Conservation (phyloP, 2,113 vertebrate species). For the Pongo pygmaeus region DNA sequence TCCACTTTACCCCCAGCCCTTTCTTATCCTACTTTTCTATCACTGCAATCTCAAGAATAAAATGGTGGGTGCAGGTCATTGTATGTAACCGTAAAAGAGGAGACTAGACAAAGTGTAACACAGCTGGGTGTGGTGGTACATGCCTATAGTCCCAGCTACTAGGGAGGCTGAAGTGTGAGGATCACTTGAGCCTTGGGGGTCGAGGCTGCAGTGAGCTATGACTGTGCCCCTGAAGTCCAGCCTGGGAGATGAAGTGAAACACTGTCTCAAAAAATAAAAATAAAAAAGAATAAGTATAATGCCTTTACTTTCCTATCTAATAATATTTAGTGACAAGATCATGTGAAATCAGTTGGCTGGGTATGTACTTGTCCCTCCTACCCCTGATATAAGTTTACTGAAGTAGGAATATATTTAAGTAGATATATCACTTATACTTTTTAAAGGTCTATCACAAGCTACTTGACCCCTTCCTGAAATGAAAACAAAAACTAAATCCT, state of each 20-base stretch:
- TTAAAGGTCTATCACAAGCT: background rate
- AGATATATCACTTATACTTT: background rate
- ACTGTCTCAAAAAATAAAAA: too few relatives aligned
- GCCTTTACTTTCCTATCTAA: background rate
- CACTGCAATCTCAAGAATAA: background rate
- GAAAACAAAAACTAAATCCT: conserved; percentile 29
- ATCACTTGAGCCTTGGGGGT: too few relatives aligned
- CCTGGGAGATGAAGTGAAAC: too few relatives aligned
- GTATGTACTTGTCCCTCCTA: background rate
- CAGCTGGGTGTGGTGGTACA: too few relatives aligned
- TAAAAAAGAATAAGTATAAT: too few relatives aligned
- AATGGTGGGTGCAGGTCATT: background rate
- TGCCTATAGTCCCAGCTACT: too few relatives aligned
- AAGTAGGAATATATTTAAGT: background rate
- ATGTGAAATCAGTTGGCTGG: background rate
- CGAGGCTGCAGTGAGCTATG: too few relatives aligned
- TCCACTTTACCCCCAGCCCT: background rate
- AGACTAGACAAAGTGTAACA: background rate
- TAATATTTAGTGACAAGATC: background rate
- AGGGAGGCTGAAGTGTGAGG: too few relatives aligned
- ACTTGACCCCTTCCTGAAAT: background rate
- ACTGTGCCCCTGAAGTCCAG: too few relatives aligned
- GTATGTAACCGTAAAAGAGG: background rate
- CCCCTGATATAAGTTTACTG: background rate
- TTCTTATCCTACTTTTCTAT: background rate